Evolutionary conservation across 2,797 vertebrate species (phyloP).

Genomic region (Propithecus deckenii): DNA sequence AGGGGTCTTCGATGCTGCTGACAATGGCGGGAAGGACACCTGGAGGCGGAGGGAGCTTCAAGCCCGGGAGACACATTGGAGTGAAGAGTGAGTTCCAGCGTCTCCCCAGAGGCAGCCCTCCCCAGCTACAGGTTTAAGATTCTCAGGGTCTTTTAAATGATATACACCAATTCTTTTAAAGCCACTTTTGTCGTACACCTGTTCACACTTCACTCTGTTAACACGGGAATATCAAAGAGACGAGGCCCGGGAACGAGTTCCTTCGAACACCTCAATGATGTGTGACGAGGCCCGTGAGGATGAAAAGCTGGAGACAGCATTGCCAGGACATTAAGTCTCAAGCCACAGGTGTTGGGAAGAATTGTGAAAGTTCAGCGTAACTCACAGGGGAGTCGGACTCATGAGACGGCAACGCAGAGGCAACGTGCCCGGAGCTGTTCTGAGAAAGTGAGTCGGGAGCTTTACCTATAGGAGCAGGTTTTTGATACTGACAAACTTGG

Average conservation of each 20-base stretch:
- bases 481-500: background rate
- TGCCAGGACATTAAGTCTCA: background rate
- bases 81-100: background rate
- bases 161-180: background rate
- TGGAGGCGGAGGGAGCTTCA: background rate
- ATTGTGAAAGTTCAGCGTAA: background rate
- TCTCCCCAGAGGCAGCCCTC: background rate
- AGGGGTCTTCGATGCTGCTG: background rate
- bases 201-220: background rate
- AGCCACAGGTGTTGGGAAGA: background rate
- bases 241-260: background rate
- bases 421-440: background rate
- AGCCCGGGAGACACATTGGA: background rate
- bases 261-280: background rate
- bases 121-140: background rate
- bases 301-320: background rate
- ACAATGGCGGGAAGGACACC: too few species aligned
- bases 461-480: background rate
- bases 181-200: rapidly evolving
- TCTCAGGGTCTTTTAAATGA: background rate
- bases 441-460: background rate
- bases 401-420: background rate
- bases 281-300: background rate
- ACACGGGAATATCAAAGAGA: background rate
- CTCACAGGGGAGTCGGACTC: background rate